Percentiles rank a stretch among this genome's conserved stretches.
phyloP scores from a whole-genome alignment of 2,888 invertebrate genomes.

The Serrognathus titanus region DNA sequence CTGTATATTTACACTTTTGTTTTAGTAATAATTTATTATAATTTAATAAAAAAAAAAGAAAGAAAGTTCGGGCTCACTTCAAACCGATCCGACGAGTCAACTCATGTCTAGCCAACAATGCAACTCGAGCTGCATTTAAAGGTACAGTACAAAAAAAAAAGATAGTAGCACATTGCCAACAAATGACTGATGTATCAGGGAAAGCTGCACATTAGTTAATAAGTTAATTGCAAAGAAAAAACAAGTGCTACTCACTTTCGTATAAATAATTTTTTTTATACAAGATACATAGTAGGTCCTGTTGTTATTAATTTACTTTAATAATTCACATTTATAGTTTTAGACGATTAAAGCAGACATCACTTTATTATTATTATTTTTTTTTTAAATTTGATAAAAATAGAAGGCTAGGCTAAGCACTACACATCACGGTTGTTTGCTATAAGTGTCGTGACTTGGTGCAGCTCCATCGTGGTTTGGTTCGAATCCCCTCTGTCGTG shows the following conservation, averaged over 20 bases:
- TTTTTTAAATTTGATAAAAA: constrained; percentile 30
- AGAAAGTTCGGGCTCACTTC: constrained; percentile 1
- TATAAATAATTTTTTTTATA: constrained; percentile 32
- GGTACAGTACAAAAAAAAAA: too few species aligned
- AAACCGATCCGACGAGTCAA: not conserved
- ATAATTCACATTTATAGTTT: constrained; percentile 28
- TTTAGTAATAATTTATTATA: constrained; percentile 12
- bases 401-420: constrained; percentile 4
- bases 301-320: constrained; percentile 23
- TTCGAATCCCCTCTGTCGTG: constrained; percentile 28
- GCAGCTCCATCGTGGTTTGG: constrained; percentile 35
- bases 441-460: constrained; percentile 39
- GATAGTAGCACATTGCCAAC: too few species aligned
- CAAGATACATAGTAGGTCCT: constrained; percentile 31
- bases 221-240: constrained; percentile 41
- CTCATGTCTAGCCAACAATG: constrained; percentile 13
- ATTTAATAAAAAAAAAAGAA: not conserved
- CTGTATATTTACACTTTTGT: constrained; percentile 32
- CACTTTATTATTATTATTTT: constrained; percentile 18
- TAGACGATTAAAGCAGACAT: constrained; percentile 38
- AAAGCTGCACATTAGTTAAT: constrained; percentile 34
- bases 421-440: constrained; percentile 26
- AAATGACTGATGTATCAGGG: constrained; percentile 27
- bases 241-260: constrained; percentile 40
- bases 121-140: constrained; percentile 14